Conservation (phyloP, 2,888 invertebrate genomes). For the Callosobruchus maculatus region DNA sequence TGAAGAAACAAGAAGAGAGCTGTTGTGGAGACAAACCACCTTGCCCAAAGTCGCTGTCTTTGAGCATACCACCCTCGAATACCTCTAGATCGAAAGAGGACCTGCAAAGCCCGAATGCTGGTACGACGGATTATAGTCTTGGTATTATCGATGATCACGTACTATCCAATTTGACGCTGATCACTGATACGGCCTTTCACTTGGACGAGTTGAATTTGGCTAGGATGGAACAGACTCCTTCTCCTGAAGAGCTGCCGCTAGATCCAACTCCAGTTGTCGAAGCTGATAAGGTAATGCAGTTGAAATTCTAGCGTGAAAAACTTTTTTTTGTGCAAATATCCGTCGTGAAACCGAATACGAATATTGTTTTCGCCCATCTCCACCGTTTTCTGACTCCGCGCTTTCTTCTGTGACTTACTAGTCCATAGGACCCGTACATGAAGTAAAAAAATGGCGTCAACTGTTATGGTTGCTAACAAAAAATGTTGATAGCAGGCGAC, state of each 20-base stretch:
- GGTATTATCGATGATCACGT: slow-evolving; percentile 59
- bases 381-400: too few relatives aligned
- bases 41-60: not conserved
- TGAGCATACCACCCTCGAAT: slow-evolving; percentile 12
- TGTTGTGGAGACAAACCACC: not conserved
- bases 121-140: slow-evolving; percentile 41
- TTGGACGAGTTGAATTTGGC: slow-evolving; percentile 50
- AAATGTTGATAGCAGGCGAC: too few relatives aligned
- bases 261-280: slow-evolving; percentile 65
- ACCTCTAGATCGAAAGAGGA: slow-evolving; percentile 23
- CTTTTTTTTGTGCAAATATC: too few relatives aligned
- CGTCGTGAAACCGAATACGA: too few relatives aligned
- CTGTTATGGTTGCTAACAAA: too few relatives aligned
- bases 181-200: slow-evolving; percentile 57
- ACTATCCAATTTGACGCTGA: slow-evolving; percentile 50
- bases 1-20: not conserved
- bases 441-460: too few relatives aligned
- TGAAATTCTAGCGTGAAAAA: too few relatives aligned
- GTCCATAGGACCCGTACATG: too few relatives aligned
- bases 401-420: too few relatives aligned
- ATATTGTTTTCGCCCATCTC: too few relatives aligned
- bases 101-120: slow-evolving; percentile 38
- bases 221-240: slow-evolving; percentile 75
- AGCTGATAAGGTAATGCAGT: slow-evolving; percentile 10
- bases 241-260: slow-evolving; percentile 79